Percentiles rank a stretch among this genome's conserved stretches.
Conservation (phyloP, 2,888 invertebrate species). For the Julus scandinavius region DNA sequence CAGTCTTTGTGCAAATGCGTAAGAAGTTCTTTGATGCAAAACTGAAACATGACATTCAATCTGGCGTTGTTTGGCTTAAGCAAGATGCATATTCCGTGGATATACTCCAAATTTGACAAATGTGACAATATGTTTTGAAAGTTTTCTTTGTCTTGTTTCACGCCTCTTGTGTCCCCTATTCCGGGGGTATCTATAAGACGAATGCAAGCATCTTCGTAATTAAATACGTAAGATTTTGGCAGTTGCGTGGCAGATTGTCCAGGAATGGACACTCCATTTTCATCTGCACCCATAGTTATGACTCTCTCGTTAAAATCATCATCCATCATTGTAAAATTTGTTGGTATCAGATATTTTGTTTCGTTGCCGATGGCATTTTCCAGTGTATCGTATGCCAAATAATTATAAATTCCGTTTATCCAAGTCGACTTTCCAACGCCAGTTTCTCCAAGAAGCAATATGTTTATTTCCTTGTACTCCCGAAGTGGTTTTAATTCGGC, state of each 20-base stretch:
- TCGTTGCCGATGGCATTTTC: not conserved
- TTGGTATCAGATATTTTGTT: not conserved
- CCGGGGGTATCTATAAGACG: constrained; percentile 61
- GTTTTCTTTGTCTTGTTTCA: constrained; percentile 60
- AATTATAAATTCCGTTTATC: constrained; percentile 56
- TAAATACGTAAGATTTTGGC: constrained; percentile 50
- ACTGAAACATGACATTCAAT: constrained; percentile 59
- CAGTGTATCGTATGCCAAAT: constrained; percentile 28
- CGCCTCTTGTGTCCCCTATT: constrained; percentile 60
- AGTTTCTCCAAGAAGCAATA: constrained; percentile 55
- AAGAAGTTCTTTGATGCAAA: constrained; percentile 60
- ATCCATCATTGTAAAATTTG: constrained; percentile 50
- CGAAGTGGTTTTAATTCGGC: not conserved
- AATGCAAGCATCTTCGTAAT: not conserved
- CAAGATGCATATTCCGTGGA: constrained; percentile 58
- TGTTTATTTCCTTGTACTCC: constrained; percentile 15
- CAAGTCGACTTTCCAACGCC: constrained; percentile 57
- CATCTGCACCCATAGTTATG: not conserved
- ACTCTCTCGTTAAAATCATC: not conserved
- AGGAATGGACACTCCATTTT: not conserved
- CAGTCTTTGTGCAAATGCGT: constrained; percentile 60
- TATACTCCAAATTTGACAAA: not conserved
- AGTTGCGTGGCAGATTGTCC: constrained; percentile 50
- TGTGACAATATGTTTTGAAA: constrained; percentile 54
- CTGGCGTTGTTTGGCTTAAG: constrained; percentile 59